A percentile compares a stretch with the other conserved stretches of the same genome.
Evolutionary conservation across 1,140 invertebrate genomes (phyloP).

Genomic region (Oncopodura yosiiana): DNA sequence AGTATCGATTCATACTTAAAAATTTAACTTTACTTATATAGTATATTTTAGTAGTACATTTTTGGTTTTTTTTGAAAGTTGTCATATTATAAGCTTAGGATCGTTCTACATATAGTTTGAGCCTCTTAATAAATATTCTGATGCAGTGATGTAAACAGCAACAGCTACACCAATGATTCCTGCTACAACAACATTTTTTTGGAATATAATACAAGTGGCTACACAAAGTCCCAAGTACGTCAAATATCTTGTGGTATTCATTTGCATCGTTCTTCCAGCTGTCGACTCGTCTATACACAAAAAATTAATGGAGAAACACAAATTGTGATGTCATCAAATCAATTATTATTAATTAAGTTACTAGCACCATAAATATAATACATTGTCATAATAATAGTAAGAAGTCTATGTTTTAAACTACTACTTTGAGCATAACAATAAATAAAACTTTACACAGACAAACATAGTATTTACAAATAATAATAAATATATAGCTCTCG

Average conservation of each 20-base stretch:
- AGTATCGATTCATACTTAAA: no score
- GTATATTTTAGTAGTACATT: no score
- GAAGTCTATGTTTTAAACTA: not conserved
- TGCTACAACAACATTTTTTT: slow-evolving; percentile 59
- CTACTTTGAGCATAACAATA: not conserved
- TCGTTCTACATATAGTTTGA: no score
- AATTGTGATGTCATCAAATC: no score
- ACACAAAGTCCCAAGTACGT: slow-evolving; percentile 69
- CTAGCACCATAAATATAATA: not conserved
- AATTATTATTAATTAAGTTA: not conserved
- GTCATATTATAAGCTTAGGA: no score
- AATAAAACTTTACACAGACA: no score
- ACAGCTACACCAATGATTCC: slow-evolving; percentile 61
- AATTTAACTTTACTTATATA: no score
- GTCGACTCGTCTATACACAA: slow-evolving; percentile 43
- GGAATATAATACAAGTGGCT: slow-evolving; percentile 70
- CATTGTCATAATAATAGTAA: not conserved
- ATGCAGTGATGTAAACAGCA: slow-evolving; percentile 62
- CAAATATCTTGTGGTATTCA: slow-evolving; percentile 58
- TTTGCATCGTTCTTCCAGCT: slow-evolving; percentile 41
- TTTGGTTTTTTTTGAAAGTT: no score
- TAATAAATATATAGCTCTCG: no score
- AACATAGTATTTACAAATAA: no score
- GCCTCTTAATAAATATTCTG: slow-evolving; percentile 55
- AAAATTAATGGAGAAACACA: no score